Percentiles rank a stretch among this genome's conserved stretches.
Conservation (phyloP, 2,888 invertebrate species). For the Cartodere bifasciata region DNA sequence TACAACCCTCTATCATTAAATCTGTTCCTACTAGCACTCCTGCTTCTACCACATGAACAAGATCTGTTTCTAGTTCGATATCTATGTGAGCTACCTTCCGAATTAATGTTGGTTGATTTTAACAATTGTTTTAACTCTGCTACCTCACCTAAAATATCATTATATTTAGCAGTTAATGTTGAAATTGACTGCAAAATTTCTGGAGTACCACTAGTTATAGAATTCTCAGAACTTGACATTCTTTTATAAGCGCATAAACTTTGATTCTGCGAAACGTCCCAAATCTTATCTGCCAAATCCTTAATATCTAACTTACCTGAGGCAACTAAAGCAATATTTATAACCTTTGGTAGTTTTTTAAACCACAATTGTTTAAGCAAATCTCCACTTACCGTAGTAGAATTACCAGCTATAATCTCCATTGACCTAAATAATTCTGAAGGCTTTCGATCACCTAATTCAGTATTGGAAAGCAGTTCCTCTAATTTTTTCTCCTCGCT, state of each 20-base stretch:
- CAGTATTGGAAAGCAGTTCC: constrained; percentile 2
- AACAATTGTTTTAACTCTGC: no score
- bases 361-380: constrained; percentile 4
- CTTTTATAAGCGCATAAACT: no score
- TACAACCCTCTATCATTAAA: constrained; percentile 2
- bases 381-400: constrained; percentile 1
- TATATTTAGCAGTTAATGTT: no score
- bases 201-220: no score
- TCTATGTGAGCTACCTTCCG: constrained; percentile 3
- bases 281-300: constrained; percentile 4
- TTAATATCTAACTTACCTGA: constrained; percentile 2
- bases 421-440: constrained; percentile 4
- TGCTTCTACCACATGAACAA: constrained; percentile 4
- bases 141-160: no score
- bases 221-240: no score
- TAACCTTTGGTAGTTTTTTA: constrained; percentile 5
- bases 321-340: constrained; percentile 2
- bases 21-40: constrained; percentile 2
- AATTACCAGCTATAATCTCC: not conserved
- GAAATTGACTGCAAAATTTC: no score
- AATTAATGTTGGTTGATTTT: constrained; percentile 1
- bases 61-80: not conserved
- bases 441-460: constrained; percentile 5
- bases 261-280: constrained; percentile 3
- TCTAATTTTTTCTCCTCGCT: constrained; percentile 5